Base-by-base conservation (phyloP, 2,113 vertebrate genomes). In the Eurypyga helias region DNA sequence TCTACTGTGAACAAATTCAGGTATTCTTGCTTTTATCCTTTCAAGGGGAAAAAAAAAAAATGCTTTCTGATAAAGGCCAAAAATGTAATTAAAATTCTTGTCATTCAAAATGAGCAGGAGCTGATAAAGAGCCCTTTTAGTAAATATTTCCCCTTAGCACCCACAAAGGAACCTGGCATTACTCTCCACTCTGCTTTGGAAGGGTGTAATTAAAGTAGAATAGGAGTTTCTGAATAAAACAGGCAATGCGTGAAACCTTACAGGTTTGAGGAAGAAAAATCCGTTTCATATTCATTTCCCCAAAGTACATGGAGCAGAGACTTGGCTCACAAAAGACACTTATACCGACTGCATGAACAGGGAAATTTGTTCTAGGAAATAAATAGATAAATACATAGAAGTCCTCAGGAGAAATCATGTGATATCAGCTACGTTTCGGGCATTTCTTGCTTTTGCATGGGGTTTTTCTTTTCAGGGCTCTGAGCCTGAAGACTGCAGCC, bases 41-140 rank as follows among this genome's bases (percentile, higher is more conserved):
- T 80, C 41, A 84, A 90, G 57, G 73, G 38, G 13, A 60, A 83
- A 76, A 34, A 70, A 90, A 57, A 87, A 51, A 80, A 26, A 1
- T 0, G 11, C 38, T 91, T 92, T 81, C 60, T 89, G 72, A 64
- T 85, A 89, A 81, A 92, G 87, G 54, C 81, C 49, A 83, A 82
- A 92, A 65, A 54, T 48, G 69, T 85, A 83, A 95, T 96, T 95
- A 83, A 89, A 91, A 83, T 95, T 92, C 34, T 77, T 94, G 77
- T 43, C 49, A 90, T 88, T 41, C 36, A 72, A n/a, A 90, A 62
- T 73, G 46, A 96, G 24, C 36, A 73, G 58, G 70, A 36, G 1
- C 57, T 93, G 85, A 93, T 95, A 91, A 97, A 89, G 66, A 81
- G 17, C 4, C 6, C 34, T 95, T 93, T 38, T 72, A 85, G 86